A percentile compares a stretch with the other conserved stretches of the same genome.
These are phyloP conservation scores for Arctopsyche grandis DNA, from an alignment of 1,140 invertebrate species.

Conservation along the genomic window DNA sequence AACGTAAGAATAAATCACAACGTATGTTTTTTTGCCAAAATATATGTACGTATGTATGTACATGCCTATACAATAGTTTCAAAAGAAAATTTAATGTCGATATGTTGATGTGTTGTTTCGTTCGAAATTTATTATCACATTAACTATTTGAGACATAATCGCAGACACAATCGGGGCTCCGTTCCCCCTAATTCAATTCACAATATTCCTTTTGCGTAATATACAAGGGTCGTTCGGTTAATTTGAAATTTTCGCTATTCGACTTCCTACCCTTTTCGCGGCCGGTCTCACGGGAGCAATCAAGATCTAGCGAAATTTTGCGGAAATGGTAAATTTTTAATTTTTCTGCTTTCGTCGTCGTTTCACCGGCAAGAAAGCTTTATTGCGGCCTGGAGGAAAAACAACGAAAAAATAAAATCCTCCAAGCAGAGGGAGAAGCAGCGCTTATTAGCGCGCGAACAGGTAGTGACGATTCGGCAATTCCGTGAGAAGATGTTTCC, in stretches of 20 bases:
- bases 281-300: not conserved
- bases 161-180: too few species aligned
- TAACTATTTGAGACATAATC: too few species aligned
- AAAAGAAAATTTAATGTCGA: too few species aligned
- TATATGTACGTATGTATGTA: too few species aligned
- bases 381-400: constrained; percentile 17
- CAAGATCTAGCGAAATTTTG: constrained; percentile 16
- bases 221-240: not conserved
- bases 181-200: too few species aligned
- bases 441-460: constrained; percentile 32
- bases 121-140: too few species aligned
- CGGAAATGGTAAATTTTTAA: constrained; percentile 40
- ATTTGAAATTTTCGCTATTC: not conserved
- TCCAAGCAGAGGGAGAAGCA: not conserved
- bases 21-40: too few species aligned
- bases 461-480: constrained; percentile 31
- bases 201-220: too few species aligned
- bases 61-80: too few species aligned
- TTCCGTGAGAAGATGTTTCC: not conserved
- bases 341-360: constrained; percentile 23
- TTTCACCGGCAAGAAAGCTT: not conserved
- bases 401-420: not conserved
- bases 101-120: too few species aligned
- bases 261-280: not conserved
- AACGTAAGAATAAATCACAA: too few species aligned